Evolutionary conservation across 2,797 vertebrate genomes (phyloP).

Genomic region (Rhinogobio ventralis): DNA sequence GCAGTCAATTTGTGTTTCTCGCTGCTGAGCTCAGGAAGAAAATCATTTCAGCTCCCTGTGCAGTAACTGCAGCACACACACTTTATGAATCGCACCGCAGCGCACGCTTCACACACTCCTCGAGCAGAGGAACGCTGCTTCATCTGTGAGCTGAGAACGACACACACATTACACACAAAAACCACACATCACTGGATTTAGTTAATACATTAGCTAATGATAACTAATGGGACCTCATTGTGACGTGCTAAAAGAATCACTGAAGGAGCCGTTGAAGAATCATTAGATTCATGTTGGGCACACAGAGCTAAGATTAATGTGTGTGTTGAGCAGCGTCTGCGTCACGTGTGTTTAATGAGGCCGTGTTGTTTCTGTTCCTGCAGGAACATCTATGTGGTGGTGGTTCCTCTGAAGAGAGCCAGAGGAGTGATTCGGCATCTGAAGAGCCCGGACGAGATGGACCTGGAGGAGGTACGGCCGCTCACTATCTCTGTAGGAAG

Average conservation of each 20-base stretch:
- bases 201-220: neutral
- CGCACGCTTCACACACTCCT: too few species aligned
- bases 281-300: neutral
- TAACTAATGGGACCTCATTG: too few species aligned
- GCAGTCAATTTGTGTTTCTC: conserved; percentile 12
- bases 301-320: neutral
- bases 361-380: neutral
- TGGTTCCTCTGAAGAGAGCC: conserved; percentile 88
- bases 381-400: conserved; percentile 95
- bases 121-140: neutral
- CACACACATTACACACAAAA: too few species aligned
- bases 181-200: too few species aligned
- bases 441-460: conserved; percentile 96
- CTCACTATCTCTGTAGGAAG: neutral
- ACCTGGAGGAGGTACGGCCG: conserved; percentile 90
- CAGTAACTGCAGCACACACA: neutral
- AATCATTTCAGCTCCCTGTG: neutral
- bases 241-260: neutral
- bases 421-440: conserved; percentile 86
- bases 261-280: neutral
- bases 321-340: too few species aligned
- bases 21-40: conserved; percentile 28
- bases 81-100: too few species aligned
- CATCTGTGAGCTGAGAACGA: neutral
- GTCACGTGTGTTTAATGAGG: neutral